Evolutionary conservation across 2,113 vertebrate genomes (phyloP).

Genomic region (Montifringilla adamsi): DNA sequence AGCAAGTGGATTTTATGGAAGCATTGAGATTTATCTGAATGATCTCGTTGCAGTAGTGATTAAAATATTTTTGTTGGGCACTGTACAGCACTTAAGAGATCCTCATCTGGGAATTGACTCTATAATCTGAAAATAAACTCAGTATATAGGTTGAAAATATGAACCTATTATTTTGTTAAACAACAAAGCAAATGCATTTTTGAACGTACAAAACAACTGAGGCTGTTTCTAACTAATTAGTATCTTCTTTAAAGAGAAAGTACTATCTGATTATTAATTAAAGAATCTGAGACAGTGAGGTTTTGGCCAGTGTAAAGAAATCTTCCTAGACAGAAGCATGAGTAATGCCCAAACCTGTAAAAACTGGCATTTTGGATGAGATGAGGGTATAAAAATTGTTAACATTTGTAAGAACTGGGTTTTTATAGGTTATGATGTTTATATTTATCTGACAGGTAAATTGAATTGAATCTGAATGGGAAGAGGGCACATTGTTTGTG

Average conservation of each 20-base stretch:
- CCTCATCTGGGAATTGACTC: background rate
- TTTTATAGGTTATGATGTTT: background rate
- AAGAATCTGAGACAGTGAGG: background rate
- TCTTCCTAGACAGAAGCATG: background rate
- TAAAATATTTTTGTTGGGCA: background rate
- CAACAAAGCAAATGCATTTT: background rate
- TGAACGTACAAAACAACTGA: background rate
- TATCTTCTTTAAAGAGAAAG: background rate
- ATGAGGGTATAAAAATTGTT: background rate
- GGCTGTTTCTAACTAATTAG: background rate
- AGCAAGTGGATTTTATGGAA: background rate
- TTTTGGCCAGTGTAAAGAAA: background rate
- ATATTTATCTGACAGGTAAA: background rate
- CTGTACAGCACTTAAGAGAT: background rate
- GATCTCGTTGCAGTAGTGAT: background rate
- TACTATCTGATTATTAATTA: background rate
- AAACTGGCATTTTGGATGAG: background rate
- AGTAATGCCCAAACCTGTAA: background rate
- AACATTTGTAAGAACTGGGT: background rate
- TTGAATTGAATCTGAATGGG: background rate
- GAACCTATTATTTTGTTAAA: background rate
- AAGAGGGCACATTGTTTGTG: background rate
- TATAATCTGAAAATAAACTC: background rate
- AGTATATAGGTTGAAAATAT: background rate
- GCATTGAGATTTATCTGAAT: background rate